phyloP scores from a whole-genome alignment of 2,113 vertebrate species.

The Ptilorrhoa leucosticta region DNA sequence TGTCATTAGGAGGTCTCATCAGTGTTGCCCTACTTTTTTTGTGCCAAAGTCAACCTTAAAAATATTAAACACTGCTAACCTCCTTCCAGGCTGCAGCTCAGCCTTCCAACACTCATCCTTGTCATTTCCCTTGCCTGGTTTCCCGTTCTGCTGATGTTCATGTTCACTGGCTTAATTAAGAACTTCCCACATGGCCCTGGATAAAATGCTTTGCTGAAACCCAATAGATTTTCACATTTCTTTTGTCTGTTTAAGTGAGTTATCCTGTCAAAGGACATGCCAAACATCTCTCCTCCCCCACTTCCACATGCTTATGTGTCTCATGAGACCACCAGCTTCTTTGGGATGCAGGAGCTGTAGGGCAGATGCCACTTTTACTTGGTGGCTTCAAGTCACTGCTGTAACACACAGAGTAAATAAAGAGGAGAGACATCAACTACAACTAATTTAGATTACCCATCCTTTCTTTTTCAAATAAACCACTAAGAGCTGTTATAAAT shows the following conservation, averaged over 20 bases:
- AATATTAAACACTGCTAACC: conserved; percentile 26
- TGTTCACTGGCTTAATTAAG: background rate
- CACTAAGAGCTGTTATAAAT: background rate
- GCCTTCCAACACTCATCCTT: background rate
- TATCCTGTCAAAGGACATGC: background rate
- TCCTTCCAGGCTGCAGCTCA: conserved; percentile 5
- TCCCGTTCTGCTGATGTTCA: background rate
- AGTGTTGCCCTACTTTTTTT: background rate
- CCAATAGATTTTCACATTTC: background rate
- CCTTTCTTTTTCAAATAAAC: background rate
- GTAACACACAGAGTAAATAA: background rate
- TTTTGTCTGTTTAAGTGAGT: background rate
- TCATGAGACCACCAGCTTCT: background rate
- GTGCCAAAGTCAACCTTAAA: background rate
- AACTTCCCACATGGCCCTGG: background rate
- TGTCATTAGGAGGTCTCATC: background rate
- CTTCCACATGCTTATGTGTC: accelerated
- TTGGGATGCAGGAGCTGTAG: background rate
- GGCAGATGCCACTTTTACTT: background rate
- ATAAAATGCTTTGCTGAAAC: background rate
- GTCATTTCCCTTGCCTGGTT: background rate
- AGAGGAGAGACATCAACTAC: background rate
- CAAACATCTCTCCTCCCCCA: background rate
- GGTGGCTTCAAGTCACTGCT: background rate
- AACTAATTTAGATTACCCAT: background rate